Conservation (phyloP, 2,888 invertebrate species). For the Drosophila mimetica region DNA sequence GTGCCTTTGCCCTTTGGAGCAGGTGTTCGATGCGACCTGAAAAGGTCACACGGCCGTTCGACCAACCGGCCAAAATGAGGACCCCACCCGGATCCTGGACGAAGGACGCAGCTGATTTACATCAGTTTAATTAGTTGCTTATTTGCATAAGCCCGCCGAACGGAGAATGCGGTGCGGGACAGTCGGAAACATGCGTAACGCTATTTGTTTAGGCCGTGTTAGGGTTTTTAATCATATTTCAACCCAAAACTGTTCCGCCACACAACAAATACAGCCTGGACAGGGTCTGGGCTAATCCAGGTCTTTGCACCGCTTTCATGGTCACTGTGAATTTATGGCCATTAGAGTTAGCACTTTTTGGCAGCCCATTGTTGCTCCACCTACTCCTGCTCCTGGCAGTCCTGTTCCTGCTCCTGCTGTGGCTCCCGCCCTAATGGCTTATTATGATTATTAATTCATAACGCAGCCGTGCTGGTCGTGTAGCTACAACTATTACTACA, state of each 20-base stretch:
- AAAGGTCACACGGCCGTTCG: slow-evolving; percentile 43
- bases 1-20: slow-evolving; percentile 18
- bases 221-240: slow-evolving; percentile 37
- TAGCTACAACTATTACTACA: slow-evolving; percentile 27
- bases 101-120: slow-evolving; percentile 58
- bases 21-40: slow-evolving; percentile 54
- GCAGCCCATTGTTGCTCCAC: slow-evolving; percentile 23
- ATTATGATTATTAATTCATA: slow-evolving; percentile 74
- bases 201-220: slow-evolving; percentile 67
- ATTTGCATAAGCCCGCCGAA: slow-evolving; percentile 59
- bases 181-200: slow-evolving; percentile 65
- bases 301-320: slow-evolving; percentile 42
- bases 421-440: slow-evolving; percentile 52
- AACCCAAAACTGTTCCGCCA: slow-evolving; percentile 25
- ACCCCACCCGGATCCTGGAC: neutral
- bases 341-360: slow-evolving; percentile 61
- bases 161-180: slow-evolving; percentile 17
- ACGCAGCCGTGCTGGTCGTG: slow-evolving; percentile 26
- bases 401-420: neutral
- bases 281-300: slow-evolving; percentile 9
- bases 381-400: neutral
- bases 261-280: slow-evolving; percentile 21
- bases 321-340: slow-evolving; percentile 63
- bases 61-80: slow-evolving; percentile 10
- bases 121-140: slow-evolving; percentile 71